Percentiles rank a stretch among this genome's conserved stretches.
Evolutionary conservation across 64 coral and sea anemone species (phyloP).

Genomic region (Dendronephthya gigantea): DNA sequence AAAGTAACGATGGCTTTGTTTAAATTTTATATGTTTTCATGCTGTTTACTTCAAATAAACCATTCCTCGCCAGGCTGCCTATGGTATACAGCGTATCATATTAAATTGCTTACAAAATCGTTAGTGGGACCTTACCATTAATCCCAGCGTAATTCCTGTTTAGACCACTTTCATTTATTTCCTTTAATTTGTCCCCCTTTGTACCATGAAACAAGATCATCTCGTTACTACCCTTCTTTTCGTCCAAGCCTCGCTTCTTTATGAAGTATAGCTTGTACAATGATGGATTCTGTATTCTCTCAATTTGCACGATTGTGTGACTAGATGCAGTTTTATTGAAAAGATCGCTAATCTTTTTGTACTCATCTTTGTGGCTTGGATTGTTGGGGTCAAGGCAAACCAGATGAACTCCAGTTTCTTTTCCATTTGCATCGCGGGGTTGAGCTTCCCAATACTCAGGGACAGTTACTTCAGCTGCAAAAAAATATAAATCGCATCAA

Average conservation of each 20-base stretch:
- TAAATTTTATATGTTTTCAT: no score
- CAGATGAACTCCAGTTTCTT: slow-evolving; percentile 40
- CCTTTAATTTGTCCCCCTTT: neutral
- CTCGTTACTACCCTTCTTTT: slow-evolving; percentile 57
- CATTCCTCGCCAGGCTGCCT: no score
- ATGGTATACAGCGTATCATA: no score
- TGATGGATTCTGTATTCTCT: slow-evolving; percentile 59
- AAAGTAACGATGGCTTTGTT: no score
- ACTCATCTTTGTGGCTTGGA: slow-evolving; percentile 29
- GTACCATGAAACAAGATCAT: slow-evolving; percentile 68
- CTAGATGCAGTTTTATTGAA: slow-evolving; percentile 3
- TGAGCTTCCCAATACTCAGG: slow-evolving; percentile 47
- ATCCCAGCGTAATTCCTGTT: slow-evolving; percentile 55
- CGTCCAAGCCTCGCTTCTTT: slow-evolving; percentile 55
- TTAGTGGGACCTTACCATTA: slow-evolving; percentile 23
- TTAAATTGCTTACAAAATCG: no score
- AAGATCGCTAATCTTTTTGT: slow-evolving; percentile 13
- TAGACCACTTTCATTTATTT: slow-evolving; percentile 48
- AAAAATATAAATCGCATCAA: neutral
- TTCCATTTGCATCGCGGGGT: slow-evolving; percentile 35
- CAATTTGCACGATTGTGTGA: slow-evolving; percentile 33
- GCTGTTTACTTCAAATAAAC: no score
- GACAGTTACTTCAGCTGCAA: neutral
- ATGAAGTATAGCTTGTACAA: slow-evolving; percentile 39
- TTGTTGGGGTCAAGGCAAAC: slow-evolving; percentile 31